Evolutionary conservation across 2,113 vertebrate species (phyloP).

Genomic region (Vicugna pacos): DNA sequence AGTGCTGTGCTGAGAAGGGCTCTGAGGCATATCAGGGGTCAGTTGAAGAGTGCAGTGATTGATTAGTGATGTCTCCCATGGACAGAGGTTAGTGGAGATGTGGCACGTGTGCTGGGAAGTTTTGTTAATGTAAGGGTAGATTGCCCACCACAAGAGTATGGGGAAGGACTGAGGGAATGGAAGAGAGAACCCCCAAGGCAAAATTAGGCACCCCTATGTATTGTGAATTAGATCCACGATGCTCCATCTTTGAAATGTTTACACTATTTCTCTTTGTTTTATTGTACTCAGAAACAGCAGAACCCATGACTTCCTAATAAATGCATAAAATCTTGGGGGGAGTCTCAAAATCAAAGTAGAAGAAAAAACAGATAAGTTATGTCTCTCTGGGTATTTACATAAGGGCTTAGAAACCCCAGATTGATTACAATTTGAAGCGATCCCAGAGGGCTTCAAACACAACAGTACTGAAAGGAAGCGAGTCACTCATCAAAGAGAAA

Average conservation of each 20-base stretch:
- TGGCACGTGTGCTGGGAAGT: too few relatives aligned
- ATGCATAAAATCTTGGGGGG: background rate
- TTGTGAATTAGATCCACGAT: background rate
- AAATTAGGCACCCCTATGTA: background rate
- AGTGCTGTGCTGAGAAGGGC: background rate
- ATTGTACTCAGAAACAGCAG: background rate
- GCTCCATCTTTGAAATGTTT: background rate
- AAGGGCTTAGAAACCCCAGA: background rate
- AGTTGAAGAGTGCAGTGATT: background rate
- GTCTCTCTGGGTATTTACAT: background rate
- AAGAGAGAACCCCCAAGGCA: background rate
- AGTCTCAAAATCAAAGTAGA: background rate
- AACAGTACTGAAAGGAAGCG: background rate
- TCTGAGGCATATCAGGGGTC: background rate
- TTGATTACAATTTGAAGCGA: background rate
- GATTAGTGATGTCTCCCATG: background rate
- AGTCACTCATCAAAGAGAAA: conserved; percentile 55
- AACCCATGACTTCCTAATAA: background rate
- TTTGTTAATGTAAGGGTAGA: background rate
- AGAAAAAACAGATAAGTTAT: background rate
- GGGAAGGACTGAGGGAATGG: background rate
- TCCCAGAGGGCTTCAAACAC: conserved; percentile 37
- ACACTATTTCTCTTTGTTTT: background rate
- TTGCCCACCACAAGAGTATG: fast-evolving
- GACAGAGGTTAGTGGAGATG: too few relatives aligned